A percentile compares a stretch with the other conserved stretches of the same genome.
Conservation (phyloP, 2,888 invertebrate genomes). For the Ichneumoninae sp. region DNA sequence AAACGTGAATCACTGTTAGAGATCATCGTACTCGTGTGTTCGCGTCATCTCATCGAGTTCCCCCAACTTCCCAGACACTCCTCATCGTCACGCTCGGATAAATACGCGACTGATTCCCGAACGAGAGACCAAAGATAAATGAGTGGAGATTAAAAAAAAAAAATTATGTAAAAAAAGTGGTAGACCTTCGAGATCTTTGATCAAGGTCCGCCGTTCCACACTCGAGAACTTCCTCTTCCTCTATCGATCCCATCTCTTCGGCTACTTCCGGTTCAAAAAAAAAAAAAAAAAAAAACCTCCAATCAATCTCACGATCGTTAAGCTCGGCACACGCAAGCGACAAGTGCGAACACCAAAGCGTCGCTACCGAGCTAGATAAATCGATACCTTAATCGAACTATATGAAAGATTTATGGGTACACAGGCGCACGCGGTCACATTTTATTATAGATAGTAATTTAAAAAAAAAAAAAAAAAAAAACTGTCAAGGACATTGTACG, state of each 20-base stretch:
- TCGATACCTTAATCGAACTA: neutral
- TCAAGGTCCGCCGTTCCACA: conserved; percentile 6
- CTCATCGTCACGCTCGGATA: neutral
- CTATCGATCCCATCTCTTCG: neutral
- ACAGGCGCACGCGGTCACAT: conserved; percentile 37
- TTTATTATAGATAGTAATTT: neutral
- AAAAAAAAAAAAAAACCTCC: conserved; percentile 1
- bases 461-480: neutral
- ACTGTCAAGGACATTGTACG: conserved; percentile 7
- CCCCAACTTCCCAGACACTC: conserved; percentile 13
- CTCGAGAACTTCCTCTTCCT: conserved; percentile 5
- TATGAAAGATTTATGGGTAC: conserved; percentile 22
- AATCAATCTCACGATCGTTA: neutral
- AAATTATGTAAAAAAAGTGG: conserved; percentile 1
- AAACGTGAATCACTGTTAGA: conserved; percentile 43
- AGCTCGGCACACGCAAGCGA: conserved; percentile 17
- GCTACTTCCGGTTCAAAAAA: conserved; percentile 1
- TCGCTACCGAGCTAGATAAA: neutral
- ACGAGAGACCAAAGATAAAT: conserved; percentile 5
- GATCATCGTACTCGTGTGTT: conserved; percentile 40
- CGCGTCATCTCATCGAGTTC: conserved; percentile 19
- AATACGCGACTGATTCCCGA: conserved; percentile 17
- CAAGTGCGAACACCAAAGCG: conserved; percentile 9
- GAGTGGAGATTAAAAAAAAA: neutral
- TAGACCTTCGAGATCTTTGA: conserved; percentile 14